Base-by-base conservation (phyloP, 2,888 invertebrate genomes). In the Selenia dentaria region DNA sequence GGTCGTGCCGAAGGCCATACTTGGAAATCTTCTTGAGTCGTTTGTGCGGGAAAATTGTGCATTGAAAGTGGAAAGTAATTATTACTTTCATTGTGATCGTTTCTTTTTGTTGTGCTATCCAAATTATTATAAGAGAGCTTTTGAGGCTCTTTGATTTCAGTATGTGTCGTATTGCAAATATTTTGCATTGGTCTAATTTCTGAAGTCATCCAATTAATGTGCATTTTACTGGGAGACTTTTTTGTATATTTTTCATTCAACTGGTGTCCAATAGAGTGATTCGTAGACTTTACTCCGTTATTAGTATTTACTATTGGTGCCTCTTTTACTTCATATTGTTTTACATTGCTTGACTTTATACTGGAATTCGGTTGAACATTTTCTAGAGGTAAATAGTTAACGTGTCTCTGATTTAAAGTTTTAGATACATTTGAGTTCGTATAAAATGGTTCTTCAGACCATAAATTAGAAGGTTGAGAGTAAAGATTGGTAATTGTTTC, bases 171-270 rank as follows among this genome's bases (percentile, higher is more conserved):
- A 42, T 73, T 82, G 52, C 74, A 84, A 60, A 71, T 76, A 54
- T 70, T 82, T 67, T 86, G 85, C 66, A 82, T 76, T 9, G 89
- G 77, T 51, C 88, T 79, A 29, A 79, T 79, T 74, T 90, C 90
- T 10, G 90, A 90, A 11, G 90, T 90, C 90, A 90, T 90, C 90
- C 90, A 90, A 59, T 90, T 90, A 20, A 90, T 90, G 50, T 89
- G 90, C 82, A 81, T 88, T 76, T 90, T 90, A 44, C 62, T 85
- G 0, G 87, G 85, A 3, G 85, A 85, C 51, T 89, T 90, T 55
- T 90, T 90, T 0, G 83, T 80, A 59, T 77, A 88, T 52, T 89
- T 89, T 45, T 89, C 89, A 24, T 76, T 53, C 38, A 74, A 57
- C 49, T 80, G 74, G 42, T 78, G 79, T 20, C 68, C 64, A 14